A percentile compares a stretch with the other conserved stretches of the same genome.
These are phyloP conservation scores for Stegophylla sp. DNA, from an alignment of 2,888 invertebrate genomes.

Conservation along the genomic window DNA sequence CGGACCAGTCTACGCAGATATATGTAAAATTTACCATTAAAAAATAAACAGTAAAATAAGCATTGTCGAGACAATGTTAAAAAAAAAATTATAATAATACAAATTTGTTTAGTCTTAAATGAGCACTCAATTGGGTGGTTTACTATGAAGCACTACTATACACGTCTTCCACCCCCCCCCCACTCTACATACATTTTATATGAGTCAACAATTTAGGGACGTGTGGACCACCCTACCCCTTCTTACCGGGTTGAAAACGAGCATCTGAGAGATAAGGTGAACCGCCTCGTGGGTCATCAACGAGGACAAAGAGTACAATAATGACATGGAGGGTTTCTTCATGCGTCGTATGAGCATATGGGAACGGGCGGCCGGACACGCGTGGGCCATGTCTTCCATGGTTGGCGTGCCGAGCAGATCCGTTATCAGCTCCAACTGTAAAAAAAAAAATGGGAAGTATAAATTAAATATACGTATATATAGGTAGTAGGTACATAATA, in stretches of 20 bases:
- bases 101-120: too few species aligned
- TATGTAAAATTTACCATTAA: too few species aligned
- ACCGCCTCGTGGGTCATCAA: conserved; percentile 98
- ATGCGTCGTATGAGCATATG: conserved; percentile 89
- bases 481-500: neutral
- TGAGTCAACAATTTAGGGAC: too few species aligned
- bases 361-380: conserved; percentile 92
- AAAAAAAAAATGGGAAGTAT: conserved; percentile 54
- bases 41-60: too few species aligned
- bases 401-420: conserved; percentile 96
- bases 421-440: conserved; percentile 93
- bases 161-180: too few species aligned
- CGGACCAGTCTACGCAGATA: too few species aligned
- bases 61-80: too few species aligned
- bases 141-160: too few species aligned
- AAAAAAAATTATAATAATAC: too few species aligned
- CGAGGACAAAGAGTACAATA: conserved; percentile 88
- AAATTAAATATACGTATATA: neutral
- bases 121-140: too few species aligned
- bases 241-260: conserved; percentile 96
- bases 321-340: conserved; percentile 85
- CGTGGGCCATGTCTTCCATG: conserved; percentile 94
- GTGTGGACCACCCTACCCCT: too few species aligned
- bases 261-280: conserved; percentile 94
- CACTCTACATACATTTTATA: too few species aligned